Evolutionary conservation across 2,113 vertebrate genomes (phyloP).

Genomic region (Anthoscopus minutus): DNA sequence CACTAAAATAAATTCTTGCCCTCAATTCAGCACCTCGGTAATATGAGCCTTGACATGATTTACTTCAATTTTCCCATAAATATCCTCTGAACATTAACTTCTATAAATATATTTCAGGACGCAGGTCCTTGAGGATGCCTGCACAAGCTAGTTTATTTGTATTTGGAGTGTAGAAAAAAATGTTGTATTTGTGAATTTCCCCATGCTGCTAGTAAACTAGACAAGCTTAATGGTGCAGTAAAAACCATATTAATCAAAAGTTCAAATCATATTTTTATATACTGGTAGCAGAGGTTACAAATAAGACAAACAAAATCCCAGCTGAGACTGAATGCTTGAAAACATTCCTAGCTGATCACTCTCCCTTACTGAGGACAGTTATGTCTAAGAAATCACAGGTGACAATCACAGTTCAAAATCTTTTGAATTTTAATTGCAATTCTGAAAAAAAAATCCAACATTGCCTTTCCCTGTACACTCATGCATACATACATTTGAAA

Average conservation of each 20-base stretch:
- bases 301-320: neutral
- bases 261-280: neutral
- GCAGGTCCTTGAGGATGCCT: neutral
- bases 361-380: neutral
- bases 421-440: neutral
- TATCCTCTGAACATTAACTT: neutral
- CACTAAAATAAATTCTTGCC: neutral
- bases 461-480: neutral
- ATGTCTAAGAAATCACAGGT: neutral
- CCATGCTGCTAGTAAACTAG: constrained; percentile 3
- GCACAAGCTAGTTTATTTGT: neutral
- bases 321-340: neutral
- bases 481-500: neutral
- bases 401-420: neutral
- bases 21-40: neutral
- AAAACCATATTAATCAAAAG: constrained; percentile 44
- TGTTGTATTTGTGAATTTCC: neutral
- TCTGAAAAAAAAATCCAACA: neutral
- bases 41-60: neutral
- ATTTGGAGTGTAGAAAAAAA: neutral
- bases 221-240: constrained; percentile 25
- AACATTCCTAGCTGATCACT: neutral
- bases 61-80: neutral
- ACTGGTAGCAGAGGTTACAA: neutral
- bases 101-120: neutral